Evolutionary conservation across 2,888 invertebrate species (phyloP).

Genomic region (Noctua pronuba): DNA sequence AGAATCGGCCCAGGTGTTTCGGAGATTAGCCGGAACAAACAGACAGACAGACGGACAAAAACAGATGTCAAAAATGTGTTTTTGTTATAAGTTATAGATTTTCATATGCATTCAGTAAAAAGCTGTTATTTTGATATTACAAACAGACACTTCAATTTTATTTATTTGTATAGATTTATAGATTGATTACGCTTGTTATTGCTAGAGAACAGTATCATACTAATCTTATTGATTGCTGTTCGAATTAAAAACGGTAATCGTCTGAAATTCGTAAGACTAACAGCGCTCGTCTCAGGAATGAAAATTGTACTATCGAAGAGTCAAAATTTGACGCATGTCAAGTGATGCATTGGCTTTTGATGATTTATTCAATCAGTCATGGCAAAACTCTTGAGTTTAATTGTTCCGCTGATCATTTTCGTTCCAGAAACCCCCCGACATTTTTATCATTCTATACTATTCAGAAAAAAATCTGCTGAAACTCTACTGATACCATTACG

Average conservation of each 20-base stretch:
- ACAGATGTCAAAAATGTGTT: no score
- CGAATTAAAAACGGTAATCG: background rate
- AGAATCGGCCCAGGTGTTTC: no score
- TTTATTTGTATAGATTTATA: no score
- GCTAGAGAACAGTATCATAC: background rate
- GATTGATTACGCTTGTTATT: background rate
- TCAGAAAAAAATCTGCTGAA: background rate
- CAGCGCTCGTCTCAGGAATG: background rate
- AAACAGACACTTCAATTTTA: no score
- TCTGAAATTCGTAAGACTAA: background rate
- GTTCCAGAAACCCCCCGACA: background rate
- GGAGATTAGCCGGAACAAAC: no score
- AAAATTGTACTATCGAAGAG: background rate
- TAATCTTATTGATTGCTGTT: background rate
- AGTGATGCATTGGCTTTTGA: background rate
- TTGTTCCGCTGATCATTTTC: background rate
- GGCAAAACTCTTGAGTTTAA: no score
- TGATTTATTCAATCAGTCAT: background rate
- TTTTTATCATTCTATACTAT: background rate
- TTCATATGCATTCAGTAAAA: no score
- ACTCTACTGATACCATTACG: background rate
- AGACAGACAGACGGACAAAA: no score
- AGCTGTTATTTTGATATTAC: no score
- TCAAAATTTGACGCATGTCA: background rate
- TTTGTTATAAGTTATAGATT: no score